Evolutionary conservation across 2,888 invertebrate genomes (phyloP), one percentile per base, ranked within the genome.

Genomic region (Cremastinae sp.): DNA sequence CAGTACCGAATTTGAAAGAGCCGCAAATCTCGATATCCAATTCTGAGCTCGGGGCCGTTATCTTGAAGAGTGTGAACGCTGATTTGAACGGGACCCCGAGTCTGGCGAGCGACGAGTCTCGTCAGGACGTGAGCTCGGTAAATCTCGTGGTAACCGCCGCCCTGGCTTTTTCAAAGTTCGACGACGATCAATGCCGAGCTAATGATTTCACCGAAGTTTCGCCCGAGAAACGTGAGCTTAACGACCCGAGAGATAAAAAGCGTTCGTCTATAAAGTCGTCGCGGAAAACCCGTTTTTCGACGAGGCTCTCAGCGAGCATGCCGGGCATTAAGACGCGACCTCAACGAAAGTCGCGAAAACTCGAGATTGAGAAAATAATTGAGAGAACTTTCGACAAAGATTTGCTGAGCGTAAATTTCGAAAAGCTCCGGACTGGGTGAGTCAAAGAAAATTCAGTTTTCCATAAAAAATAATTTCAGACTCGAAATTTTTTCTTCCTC

Each of bases 141-240:
- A 72, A 76, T 76, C 53, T 76, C 8, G 72, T 76, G 18, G 72
- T 69, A 45, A 53, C 72, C n/a, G 64, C 72, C 8, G 76, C 68
- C 18, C n/a, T 72, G 47, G 72, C 76, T 16, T 73, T 76, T 55
- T 64, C 76, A 51, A 76, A 76, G 69, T 72, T 69, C 47, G 66
- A 73, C 69, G 64, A 69, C 37, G 39, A 35, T 58, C 43, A 58
- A 20, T 64, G 43, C 47, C 43, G 45, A n/a, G n/a, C 9, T 51
- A 55, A 75, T n/a, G 64, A 71, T 18, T 7, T n/a, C 12, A 9
- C n/a, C 1, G 58, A 68, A 73, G 59, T 64, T 64, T 64, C 4
- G 2, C 39, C 9, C 1, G 49, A 37, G 22, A 51, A 37, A 56
- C 35, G 28, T 7, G 18, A 41, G 18, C 16, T 72, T 39, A 64